Base-by-base conservation (phyloP, 2,888 invertebrate genomes). In the Watsonalla binaria region DNA sequence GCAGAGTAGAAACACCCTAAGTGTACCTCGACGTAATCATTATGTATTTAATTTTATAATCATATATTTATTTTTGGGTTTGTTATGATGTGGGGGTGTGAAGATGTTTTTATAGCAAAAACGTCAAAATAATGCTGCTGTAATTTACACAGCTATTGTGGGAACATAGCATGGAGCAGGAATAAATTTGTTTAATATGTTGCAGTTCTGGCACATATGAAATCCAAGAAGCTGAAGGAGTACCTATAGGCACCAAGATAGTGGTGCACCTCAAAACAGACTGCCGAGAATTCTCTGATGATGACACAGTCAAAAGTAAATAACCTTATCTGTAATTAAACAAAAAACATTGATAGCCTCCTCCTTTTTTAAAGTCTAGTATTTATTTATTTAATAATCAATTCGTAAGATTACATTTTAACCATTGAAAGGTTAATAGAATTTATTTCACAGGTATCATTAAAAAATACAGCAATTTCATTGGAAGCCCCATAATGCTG, bases 381-480 rank as follows among this genome's bases (percentile, higher is more conserved):
- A 33, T 42, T 13, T 33, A 53, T 50, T 42, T 52, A 39, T 52
- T 13, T 37, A n/a, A 9, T n/a, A n/a, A n/a, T n/a, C n/a, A n/a
- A n/a, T n/a, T n/a, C n/a, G n/a, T n/a, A n/a, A n/a, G n/a, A n/a
- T n/a, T n/a, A n/a, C n/a, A n/a, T n/a, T n/a, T n/a, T n/a, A n/a
- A n/a, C n/a, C n/a, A n/a, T n/a, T n/a, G n/a, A n/a, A n/a, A n/a
- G n/a, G n/a, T n/a, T n/a, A n/a, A n/a, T n/a, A n/a, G n/a, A n/a
- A 47, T 9, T 65, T 57, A 59, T 62, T 62, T 92, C 89, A 52
- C 87, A 95, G 96, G 92, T 62, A 94, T 99, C 47, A 96, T 99
- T 15, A 95, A 96, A 76, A 98, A 98, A 79, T 99, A 99, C 90
- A 99, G 98, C 81, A 99, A 98, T 84, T 99, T 99, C 81, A 97